Evolutionary conservation across 1,140 invertebrate species (phyloP).

Genomic region (Cydia pomonella): DNA sequence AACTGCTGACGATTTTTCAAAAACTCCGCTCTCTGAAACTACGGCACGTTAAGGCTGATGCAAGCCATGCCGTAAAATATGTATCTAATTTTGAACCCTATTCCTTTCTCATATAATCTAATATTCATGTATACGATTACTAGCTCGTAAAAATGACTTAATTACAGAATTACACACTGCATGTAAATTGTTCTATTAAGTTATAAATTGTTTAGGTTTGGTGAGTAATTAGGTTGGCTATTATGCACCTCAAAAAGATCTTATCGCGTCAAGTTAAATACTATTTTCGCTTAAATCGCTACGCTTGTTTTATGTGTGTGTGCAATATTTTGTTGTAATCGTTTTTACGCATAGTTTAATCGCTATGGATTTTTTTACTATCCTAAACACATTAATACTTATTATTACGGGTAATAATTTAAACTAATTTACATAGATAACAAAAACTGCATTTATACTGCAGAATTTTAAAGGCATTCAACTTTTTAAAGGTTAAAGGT

Average conservation of each 20-base stretch:
- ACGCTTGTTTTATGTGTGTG: background rate
- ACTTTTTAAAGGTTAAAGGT: no score
- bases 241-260: background rate
- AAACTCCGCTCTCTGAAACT: no score
- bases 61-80: no score
- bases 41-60: no score
- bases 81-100: background rate
- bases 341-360: conserved; percentile 17
- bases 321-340: background rate
- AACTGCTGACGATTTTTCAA: no score
- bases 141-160: background rate
- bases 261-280: background rate
- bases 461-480: no score
- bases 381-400: background rate
- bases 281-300: background rate
- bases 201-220: background rate
- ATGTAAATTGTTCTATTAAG: background rate
- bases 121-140: background rate
- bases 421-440: no score
- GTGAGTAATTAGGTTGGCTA: background rate
- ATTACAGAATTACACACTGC: background rate
- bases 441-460: no score
- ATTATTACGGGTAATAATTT: no score
- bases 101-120: background rate
- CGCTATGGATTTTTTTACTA: background rate